These are phyloP conservation scores for Plagiodera versicolora DNA, from an alignment of 2,888 invertebrate genomes.

Conservation along the genomic window DNA sequence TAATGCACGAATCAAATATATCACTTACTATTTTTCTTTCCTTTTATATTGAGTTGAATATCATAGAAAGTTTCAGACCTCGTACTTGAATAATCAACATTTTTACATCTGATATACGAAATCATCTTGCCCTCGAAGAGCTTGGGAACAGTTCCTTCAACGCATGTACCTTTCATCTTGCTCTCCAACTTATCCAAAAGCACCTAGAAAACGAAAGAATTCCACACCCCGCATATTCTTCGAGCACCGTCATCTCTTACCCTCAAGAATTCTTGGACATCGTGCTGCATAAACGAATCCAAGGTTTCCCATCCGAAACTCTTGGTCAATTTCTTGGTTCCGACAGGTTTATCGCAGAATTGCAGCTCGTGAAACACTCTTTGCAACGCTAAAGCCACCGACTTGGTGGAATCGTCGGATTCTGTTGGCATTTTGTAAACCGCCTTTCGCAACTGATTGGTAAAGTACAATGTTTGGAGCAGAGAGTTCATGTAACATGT, in stretches of 20 bases:
- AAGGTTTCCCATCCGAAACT: slow-evolving; percentile 99
- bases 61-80: slow-evolving; percentile 97
- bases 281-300: slow-evolving; percentile 99
- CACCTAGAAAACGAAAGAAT: too few species aligned
- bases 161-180: slow-evolving; percentile 98
- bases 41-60: slow-evolving; percentile 97
- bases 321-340: slow-evolving; percentile 98
- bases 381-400: slow-evolving; percentile 94
- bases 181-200: slow-evolving; percentile 96
- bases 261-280: slow-evolving; percentile 85
- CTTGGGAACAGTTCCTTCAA: slow-evolving; percentile 96
- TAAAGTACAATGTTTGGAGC: slow-evolving; percentile 96
- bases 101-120: slow-evolving; percentile 97
- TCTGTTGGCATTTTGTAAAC: slow-evolving; percentile 99
- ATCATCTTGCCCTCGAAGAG: slow-evolving; percentile 99
- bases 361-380: slow-evolving; percentile 98
- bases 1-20: too few species aligned
- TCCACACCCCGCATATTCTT: too few species aligned
- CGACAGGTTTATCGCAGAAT: slow-evolving; percentile 96
- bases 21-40: slow-evolving; percentile 90
- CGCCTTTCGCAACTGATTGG: slow-evolving; percentile 86
- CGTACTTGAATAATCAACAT: slow-evolving; percentile 94
- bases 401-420: slow-evolving; percentile 93
- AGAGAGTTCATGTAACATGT: slow-evolving; percentile 99
- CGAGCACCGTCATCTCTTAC: slow-evolving; percentile 47